phyloP scores from a whole-genome alignment of 2,888 invertebrate genomes.

The Hedychridium roseum region DNA sequence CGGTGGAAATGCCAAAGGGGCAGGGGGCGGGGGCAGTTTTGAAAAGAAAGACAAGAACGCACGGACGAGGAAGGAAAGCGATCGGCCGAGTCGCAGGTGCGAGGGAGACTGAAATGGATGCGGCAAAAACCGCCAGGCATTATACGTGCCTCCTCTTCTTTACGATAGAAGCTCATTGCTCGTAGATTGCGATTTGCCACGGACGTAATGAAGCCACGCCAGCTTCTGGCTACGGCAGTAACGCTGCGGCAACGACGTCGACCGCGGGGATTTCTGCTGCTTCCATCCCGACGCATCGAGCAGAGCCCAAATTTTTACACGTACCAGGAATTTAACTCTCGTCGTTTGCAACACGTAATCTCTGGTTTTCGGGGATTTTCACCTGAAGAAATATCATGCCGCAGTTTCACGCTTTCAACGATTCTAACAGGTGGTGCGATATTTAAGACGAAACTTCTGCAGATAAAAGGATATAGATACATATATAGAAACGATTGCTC shows the following conservation, averaged over 20 bases:
- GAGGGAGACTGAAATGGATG: conserved; percentile 21
- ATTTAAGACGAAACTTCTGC: too few species aligned
- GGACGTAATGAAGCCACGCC: conserved; percentile 61
- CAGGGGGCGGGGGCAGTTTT: conserved; percentile 28
- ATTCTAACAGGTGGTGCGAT: too few species aligned
- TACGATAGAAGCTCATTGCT: conserved; percentile 61
- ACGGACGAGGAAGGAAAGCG: conserved; percentile 28
- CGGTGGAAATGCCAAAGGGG: conserved; percentile 40
- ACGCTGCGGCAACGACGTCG: conserved; percentile 19
- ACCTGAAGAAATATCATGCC: too few species aligned
- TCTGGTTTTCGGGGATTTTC: too few species aligned
- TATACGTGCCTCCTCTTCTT: conserved; percentile 56
- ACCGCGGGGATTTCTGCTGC: conserved; percentile 14
- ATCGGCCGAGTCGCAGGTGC: conserved; percentile 1
- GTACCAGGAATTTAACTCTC: conserved; percentile 19
- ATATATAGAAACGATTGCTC: too few species aligned
- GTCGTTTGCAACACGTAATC: conserved; percentile 21
- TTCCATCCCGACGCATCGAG: too few species aligned
- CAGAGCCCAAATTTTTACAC: conserved; percentile 19
- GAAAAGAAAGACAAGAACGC: too few species aligned
- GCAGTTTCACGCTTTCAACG: too few species aligned
- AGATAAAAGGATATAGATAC: too few species aligned
- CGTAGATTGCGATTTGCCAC: conserved; percentile 62
- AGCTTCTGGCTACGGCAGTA: conserved; percentile 28
- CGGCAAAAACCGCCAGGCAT: conserved; percentile 50